Evolutionary conservation across 2,888 invertebrate genomes (phyloP), one percentile per base, ranked within the genome.

Genomic region (Portevinia maculata): DNA sequence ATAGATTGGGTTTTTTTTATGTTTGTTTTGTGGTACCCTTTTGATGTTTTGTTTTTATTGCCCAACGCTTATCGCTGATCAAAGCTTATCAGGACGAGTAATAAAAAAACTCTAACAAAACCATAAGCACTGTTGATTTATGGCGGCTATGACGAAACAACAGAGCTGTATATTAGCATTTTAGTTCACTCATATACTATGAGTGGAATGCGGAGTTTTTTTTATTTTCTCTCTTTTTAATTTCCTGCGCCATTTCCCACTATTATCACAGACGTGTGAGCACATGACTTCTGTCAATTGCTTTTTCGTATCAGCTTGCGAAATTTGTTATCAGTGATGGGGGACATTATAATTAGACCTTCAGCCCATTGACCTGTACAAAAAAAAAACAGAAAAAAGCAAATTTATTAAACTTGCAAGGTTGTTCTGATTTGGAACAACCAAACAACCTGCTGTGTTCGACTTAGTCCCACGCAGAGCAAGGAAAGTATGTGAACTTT

Each of bases 251-350:
- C 34, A 71, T 52, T 44, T 71, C 13, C 1, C 13, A 37, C 24
- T 34, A 34, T 60, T 71, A 71, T 71, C 71, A 4, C 32, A 32
- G 24, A 24, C 32, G 17, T 34, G 8, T 55, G 44, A 46, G 67
- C 53, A 44, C 55, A 46, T 67, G 55, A 67, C 53, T 67, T 30
- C 9, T 52, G 28, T 41, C 34, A 19, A 41, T 24, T 41, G 39
- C 3, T 28, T 46, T 37, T 60, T 34, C 46, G 21, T 13, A 48
- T 62, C 34, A 13, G 28, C 17, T 62, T 62, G 48, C 48, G 15
- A 50, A 30, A 6, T 41, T 17, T 32, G 3, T 71, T 62, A 71
- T 60, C 60, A 53, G 13, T 53, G 53, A 15, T 17, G 24, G 37
- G 15, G 39, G 48, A 69, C 28, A 39, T 11, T 21, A 50, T 7